Conservation (phyloP, 2,888 invertebrate genomes). For the Euzetes globulus region DNA sequence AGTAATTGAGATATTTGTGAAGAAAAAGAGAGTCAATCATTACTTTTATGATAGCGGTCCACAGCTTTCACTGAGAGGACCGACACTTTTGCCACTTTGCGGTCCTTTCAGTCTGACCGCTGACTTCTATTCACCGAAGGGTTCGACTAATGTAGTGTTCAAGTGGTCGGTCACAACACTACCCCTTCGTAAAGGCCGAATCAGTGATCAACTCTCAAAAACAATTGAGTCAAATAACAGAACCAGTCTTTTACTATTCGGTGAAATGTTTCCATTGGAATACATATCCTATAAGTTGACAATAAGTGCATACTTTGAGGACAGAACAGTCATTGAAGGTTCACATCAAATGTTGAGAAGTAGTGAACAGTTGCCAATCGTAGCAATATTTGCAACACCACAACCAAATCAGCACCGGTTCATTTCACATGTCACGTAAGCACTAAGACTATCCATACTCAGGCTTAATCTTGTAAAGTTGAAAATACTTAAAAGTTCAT, state of each 20-base stretch:
- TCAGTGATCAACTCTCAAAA: not conserved
- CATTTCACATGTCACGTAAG: not conserved
- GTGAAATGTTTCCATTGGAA: not conserved
- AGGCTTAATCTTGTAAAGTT: no score
- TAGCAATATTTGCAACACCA: not conserved
- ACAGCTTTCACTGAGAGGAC: not conserved
- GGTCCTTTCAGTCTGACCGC: not conserved
- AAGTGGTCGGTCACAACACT: constrained; percentile 2
- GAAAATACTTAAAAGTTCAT: no score
- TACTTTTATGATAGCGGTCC: not conserved
- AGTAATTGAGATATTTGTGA: not conserved
- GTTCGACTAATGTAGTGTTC: not conserved
- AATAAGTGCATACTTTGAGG: not conserved
- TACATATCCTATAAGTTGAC: not conserved
- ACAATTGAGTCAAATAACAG: not conserved
- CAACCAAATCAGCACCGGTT: not conserved
- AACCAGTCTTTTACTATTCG: not conserved
- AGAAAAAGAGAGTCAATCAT: not conserved
- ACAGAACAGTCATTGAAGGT: not conserved
- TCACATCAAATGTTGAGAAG: not conserved
- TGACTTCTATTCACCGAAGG: not conserved
- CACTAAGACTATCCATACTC: no score
- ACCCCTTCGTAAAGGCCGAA: not conserved
- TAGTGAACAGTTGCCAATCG: not conserved
- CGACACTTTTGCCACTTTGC: not conserved